Conservation (phyloP, 2,113 vertebrate species). For the Sisor rabdophorus region DNA sequence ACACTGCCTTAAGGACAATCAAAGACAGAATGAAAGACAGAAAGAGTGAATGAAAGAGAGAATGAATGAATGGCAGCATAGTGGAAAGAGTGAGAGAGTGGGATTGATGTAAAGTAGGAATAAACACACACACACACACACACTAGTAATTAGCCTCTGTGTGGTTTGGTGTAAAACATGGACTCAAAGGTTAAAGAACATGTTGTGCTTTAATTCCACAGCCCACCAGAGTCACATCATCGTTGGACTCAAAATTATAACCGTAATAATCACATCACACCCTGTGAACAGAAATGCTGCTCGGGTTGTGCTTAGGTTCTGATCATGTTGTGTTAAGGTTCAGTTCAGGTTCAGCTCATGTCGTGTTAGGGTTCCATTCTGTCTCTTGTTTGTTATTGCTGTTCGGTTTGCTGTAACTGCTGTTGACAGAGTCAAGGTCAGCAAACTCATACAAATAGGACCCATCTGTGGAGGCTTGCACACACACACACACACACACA, state of each 20-base stretch:
- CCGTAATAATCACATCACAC: not conserved
- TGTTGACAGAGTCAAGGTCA: constrained; percentile 41
- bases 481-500: constrained; percentile 37
- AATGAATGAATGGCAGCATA: too few relatives aligned
- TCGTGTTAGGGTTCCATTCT: not conserved
- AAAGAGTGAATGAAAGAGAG: too few relatives aligned
- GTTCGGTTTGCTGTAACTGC: constrained; percentile 13
- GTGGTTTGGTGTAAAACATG: not conserved
- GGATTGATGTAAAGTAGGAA: too few relatives aligned
- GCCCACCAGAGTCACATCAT: not conserved
- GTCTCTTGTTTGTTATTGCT: constrained; percentile 22
- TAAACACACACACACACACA: too few relatives aligned
- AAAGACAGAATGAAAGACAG: too few relatives aligned
- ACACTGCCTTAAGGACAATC: too few relatives aligned
- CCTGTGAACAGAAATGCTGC: not conserved
- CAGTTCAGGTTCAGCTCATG: too few relatives aligned
- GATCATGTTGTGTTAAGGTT: too few relatives aligned
- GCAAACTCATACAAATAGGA: constrained; percentile 35
- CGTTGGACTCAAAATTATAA: constrained; percentile 11
- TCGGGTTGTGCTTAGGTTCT: not conserved
- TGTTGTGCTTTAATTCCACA: constrained; percentile 3
- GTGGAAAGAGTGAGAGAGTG: too few relatives aligned
- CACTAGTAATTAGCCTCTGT: too few relatives aligned
- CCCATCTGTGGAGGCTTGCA: constrained; percentile 21
- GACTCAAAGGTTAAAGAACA: constrained; percentile 5